Percentiles rank a stretch among this genome's conserved stretches.
Conservation (phyloP, 2,797 vertebrate genomes). For the Enteromius treurensis region DNA sequence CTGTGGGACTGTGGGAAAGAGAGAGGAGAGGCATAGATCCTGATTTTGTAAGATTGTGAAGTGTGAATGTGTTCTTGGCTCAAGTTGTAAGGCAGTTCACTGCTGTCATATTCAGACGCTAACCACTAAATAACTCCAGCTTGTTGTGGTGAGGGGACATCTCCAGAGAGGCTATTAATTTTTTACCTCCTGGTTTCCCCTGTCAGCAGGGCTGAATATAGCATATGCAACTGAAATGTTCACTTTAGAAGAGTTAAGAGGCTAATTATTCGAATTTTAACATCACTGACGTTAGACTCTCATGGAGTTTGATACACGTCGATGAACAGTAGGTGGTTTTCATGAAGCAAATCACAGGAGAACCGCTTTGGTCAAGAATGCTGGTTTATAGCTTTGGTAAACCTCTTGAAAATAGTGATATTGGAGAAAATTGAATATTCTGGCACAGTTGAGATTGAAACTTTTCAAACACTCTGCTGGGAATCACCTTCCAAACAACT, state of each 20-base stretch:
- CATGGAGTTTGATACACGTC: neutral
- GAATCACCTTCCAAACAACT: slow-evolving; percentile 57
- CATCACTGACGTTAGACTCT: neutral
- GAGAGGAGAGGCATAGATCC: slow-evolving; percentile 36
- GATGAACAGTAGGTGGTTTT: neutral
- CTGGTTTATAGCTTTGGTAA: neutral
- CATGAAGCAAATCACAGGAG: neutral
- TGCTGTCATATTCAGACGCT: slow-evolving; percentile 49
- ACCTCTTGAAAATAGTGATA: slow-evolving; percentile 28
- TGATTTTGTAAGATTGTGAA: slow-evolving; percentile 33
- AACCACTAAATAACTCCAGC: slow-evolving; percentile 49
- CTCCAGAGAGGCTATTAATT: slow-evolving; percentile 50
- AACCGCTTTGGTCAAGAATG: neutral
- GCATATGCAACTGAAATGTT: slow-evolving; percentile 50
- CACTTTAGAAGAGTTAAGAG: slow-evolving; percentile 44
- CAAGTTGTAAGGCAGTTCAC: slow-evolving; percentile 46
- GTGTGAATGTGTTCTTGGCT: slow-evolving; percentile 54
- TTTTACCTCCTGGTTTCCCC: slow-evolving; percentile 44
- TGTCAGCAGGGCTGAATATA: slow-evolving; percentile 44
- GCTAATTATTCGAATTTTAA: slow-evolving; percentile 25
- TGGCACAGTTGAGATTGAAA: slow-evolving; percentile 47
- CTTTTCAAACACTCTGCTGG: slow-evolving; percentile 54
- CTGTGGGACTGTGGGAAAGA: slow-evolving; percentile 49
- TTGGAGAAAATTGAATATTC: slow-evolving; percentile 31
- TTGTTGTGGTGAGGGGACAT: slow-evolving; percentile 48